Evolutionary conservation across 30 jellyfish, hydroid and myxozoan species (phyloP).

Genomic region (Chrysaora quinquecirrha): DNA sequence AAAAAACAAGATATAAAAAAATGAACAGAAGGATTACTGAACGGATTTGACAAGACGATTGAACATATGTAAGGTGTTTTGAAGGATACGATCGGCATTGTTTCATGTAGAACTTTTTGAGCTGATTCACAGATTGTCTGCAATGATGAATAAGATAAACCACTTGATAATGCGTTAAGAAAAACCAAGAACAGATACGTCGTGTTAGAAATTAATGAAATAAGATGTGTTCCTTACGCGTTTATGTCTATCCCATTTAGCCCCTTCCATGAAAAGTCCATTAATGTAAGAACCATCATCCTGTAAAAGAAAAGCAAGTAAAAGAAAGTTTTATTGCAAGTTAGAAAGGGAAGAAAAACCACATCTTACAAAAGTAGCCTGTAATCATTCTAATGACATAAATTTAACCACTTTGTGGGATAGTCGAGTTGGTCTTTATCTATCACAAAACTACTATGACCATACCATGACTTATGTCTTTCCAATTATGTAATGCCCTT

Average conservation of each 20-base stretch:
- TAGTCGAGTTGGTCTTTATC: not conserved
- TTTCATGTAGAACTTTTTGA: conserved; percentile 56
- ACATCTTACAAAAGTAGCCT: not conserved
- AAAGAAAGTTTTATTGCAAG: not conserved
- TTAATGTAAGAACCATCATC: conserved; percentile 73
- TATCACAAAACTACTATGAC: not conserved
- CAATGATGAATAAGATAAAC: no score
- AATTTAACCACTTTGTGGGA: no score
- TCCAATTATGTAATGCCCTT: not conserved
- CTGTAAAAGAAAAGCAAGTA: conserved; percentile 41
- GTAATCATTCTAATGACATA: not conserved
- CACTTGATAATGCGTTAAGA: no score
- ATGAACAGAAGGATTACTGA: not conserved
- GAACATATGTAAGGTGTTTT: not conserved
- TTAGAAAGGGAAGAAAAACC: not conserved
- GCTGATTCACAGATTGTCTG: conserved; percentile 61
- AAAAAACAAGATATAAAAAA: not conserved
- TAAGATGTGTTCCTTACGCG: conserved; percentile 43
- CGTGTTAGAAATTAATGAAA: not conserved
- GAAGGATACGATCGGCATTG: conserved; percentile 76
- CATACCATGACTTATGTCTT: not conserved
- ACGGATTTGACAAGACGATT: not conserved
- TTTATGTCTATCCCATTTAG: conserved; percentile 58
- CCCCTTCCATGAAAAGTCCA: conserved; percentile 81
- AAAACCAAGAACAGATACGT: no score